Evolutionary conservation across 2,888 invertebrate genomes (phyloP).

Genomic region (Hypercompe scribonia): DNA sequence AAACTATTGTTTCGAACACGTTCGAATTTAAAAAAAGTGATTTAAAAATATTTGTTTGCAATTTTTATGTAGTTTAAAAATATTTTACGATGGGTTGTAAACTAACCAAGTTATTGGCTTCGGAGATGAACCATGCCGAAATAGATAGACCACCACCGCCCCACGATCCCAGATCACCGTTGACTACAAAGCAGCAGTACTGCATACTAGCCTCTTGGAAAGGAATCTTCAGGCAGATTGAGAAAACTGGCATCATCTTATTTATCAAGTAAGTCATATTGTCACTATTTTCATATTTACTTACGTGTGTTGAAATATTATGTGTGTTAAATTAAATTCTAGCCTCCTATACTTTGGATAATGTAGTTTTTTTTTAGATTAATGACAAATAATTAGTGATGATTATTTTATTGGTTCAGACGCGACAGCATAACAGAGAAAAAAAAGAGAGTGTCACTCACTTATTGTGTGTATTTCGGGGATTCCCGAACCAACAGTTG

Average conservation of each 20-base stretch:
- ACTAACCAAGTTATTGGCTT: slow-evolving; percentile 89
- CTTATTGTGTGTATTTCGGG: no score
- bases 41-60: neutral
- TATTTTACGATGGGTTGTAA: slow-evolving; percentile 89
- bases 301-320: neutral
- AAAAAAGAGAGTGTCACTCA: no score
- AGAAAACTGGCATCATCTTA: slow-evolving; percentile 94
- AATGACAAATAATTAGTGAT: no score
- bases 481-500: no score
- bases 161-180: slow-evolving; percentile 92
- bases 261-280: slow-evolving; percentile 92
- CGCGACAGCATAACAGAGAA: no score
- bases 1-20: neutral
- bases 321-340: neutral
- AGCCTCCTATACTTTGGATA: neutral
- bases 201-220: slow-evolving; percentile 96
- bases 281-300: neutral
- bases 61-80: slow-evolving; percentile 1
- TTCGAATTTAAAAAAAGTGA: slow-evolving; percentile 10
- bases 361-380: no score
- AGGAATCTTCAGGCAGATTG: slow-evolving; percentile 94
- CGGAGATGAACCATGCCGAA: slow-evolving; percentile 74
- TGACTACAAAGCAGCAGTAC: slow-evolving; percentile 94
- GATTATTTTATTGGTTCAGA: no score
- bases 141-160: slow-evolving; percentile 89